phyloP scores from a whole-genome alignment of 2,113 vertebrate genomes.

The Myiagra hebetior region DNA sequence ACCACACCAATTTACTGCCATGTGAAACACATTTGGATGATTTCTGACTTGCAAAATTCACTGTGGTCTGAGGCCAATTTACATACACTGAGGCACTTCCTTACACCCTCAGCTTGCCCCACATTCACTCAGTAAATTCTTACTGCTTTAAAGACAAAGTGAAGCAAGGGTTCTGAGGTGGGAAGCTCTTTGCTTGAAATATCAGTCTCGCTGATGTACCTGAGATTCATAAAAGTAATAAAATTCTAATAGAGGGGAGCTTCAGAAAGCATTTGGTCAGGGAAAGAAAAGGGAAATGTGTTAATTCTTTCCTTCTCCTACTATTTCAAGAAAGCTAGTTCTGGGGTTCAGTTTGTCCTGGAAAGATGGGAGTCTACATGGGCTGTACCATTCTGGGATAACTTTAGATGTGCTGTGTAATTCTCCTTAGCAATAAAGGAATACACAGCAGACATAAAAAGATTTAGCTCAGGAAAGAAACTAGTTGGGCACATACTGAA shows the following conservation, averaged over 20 bases:
- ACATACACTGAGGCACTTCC: neutral
- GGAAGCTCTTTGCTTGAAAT: neutral
- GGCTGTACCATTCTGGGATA: neutral
- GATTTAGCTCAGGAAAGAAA: neutral
- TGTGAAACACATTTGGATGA: neutral
- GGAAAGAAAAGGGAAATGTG: neutral
- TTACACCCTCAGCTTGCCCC: neutral
- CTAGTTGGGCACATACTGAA: neutral
- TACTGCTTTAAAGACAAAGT: neutral
- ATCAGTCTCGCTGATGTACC: neutral
- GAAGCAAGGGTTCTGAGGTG: neutral
- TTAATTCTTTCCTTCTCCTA: neutral
- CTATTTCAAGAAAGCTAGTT: neutral
- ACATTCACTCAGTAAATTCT: neutral
- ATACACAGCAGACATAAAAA: neutral
- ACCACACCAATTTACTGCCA: neutral
- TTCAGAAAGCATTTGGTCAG: neutral
- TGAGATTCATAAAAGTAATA: neutral
- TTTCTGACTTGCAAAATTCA: neutral
- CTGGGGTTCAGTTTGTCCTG: neutral
- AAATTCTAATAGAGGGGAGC: neutral
- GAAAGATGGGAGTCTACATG: neutral
- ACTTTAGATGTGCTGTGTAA: neutral
- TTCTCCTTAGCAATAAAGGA: neutral
- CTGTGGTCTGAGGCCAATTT: neutral